Base-by-base conservation (phyloP, 1,140 invertebrate genomes). In the Temnothorax curvispinosus region DNA sequence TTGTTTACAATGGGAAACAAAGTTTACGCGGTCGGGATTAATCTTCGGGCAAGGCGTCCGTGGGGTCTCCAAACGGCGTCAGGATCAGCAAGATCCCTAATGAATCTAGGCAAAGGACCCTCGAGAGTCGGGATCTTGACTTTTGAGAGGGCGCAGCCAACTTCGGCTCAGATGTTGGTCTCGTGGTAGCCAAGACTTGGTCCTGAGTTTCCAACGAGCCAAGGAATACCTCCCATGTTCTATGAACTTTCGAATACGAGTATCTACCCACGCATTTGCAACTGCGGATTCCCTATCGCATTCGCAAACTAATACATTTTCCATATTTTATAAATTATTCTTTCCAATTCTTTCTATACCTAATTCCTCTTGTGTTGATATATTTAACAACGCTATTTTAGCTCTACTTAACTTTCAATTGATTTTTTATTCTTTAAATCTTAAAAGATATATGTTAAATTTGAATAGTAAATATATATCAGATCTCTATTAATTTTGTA, bases 31-130 rank as follows among this genome's bases (percentile, higher is more conserved):
- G 90, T 91, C 62, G 82, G 87, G 82, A 91, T 91, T 91, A 91
- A 91, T 91, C 87, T 91, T 60, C 50, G 56, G 85, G 85, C 82
- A 60, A 77, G 80, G 87, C 72, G 62, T 82, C 84, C 81, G 75
- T 78, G 85, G 89, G 62, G 72, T 74, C 72, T 69, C 85, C 60
- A 62, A 90, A 91, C 77, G 88, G 58, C 76, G 89, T 88, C 89
- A 87, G 90, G 90, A 91, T 91, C 88, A 84, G 92, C 88, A 90
- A 93, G 91, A 93, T 93, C 90, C 93, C 91, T 93, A 93, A 93
- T 93, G 93, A 93, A 93, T 93, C 91, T 89, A 86, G 86, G 72
- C 67, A 87, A 89, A 90, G 87, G 92, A 92, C 92, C 90, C 89
- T 89, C 77, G 65, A 88, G 84, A 91, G 88, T 88, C 92, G 81